Evolutionary conservation across 2,888 invertebrate species (phyloP).

Genomic region (Eupithecia abbreviata): DNA sequence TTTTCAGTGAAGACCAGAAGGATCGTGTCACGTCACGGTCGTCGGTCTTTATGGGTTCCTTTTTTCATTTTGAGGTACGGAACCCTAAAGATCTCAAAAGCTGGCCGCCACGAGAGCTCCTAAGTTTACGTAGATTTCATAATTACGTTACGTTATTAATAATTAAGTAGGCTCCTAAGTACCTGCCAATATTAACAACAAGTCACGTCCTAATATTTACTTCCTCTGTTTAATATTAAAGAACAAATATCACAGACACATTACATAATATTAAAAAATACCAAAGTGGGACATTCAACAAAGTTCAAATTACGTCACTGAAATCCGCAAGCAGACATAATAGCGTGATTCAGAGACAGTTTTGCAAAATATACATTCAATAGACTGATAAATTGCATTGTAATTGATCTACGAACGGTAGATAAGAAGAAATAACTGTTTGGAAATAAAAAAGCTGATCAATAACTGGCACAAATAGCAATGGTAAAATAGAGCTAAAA

Average conservation of each 20-base stretch:
- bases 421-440: not conserved
- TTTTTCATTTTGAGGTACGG: too few species aligned
- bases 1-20: too few species aligned
- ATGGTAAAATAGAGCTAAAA: not conserved
- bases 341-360: constrained; percentile 20
- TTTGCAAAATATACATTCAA: constrained; percentile 12
- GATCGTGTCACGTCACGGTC: too few species aligned
- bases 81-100: too few species aligned
- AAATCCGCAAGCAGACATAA: constrained; percentile 20
- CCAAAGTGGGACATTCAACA: constrained; percentile 40
- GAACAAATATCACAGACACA: not conserved
- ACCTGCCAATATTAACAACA: not conserved
- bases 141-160: not conserved
- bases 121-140: not conserved
- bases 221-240: not conserved
- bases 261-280: constrained; percentile 37
- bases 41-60: too few species aligned
- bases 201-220: not conserved
- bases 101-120: too few species aligned
- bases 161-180: not conserved
- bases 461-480: not conserved
- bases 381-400: constrained; percentile 4
- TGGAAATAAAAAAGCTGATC: not conserved
- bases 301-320: constrained; percentile 41
- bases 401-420: not conserved